Conservation (phyloP, 2,113 vertebrate species). For the Nibea coibor region DNA sequence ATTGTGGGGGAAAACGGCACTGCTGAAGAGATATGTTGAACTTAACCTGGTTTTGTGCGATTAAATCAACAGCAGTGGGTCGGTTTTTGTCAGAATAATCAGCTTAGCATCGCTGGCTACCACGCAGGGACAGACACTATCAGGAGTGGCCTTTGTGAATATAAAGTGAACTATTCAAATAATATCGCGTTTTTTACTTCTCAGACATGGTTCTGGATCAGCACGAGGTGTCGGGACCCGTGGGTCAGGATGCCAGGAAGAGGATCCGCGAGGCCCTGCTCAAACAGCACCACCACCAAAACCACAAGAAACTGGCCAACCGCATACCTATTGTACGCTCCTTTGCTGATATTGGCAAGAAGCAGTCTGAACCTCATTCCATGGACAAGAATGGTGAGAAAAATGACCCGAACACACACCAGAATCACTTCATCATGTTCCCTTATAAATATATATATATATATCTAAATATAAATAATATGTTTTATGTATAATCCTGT, state of each 20-base stretch:
- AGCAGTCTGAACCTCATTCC: conserved; percentile 97
- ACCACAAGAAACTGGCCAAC: conserved; percentile 98
- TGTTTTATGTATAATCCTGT: conserved; percentile 15
- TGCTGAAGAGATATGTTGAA: conserved; percentile 32
- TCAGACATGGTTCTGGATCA: conserved; percentile 99
- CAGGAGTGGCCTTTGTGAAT: conserved; percentile 17
- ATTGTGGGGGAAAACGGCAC: not conserved
- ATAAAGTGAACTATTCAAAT: not conserved
- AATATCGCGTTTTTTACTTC: conserved; percentile 4
- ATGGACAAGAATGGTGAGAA: conserved; percentile 98
- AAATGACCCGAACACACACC: not conserved
- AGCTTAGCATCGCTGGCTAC: conserved; percentile 43
- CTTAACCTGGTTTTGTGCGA: conserved; percentile 52
- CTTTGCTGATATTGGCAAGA: conserved; percentile 98
- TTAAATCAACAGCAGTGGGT: conserved; percentile 48
- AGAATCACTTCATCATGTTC: not conserved
- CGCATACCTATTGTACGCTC: conserved; percentile 98
- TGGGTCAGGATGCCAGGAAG: conserved; percentile 92
- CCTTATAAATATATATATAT: not conserved
- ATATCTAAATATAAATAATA: conserved; percentile 2
- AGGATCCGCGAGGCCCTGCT: conserved; percentile 94
- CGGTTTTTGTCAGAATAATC: conserved; percentile 45
- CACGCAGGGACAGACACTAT: not conserved
- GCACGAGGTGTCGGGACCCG: conserved; percentile 89
- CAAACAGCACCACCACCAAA: conserved; percentile 98